Evolutionary conservation across 2,113 vertebrate species (phyloP), one percentile per base, ranked within the genome.

Genomic region (Recurvirostra avosetta): DNA sequence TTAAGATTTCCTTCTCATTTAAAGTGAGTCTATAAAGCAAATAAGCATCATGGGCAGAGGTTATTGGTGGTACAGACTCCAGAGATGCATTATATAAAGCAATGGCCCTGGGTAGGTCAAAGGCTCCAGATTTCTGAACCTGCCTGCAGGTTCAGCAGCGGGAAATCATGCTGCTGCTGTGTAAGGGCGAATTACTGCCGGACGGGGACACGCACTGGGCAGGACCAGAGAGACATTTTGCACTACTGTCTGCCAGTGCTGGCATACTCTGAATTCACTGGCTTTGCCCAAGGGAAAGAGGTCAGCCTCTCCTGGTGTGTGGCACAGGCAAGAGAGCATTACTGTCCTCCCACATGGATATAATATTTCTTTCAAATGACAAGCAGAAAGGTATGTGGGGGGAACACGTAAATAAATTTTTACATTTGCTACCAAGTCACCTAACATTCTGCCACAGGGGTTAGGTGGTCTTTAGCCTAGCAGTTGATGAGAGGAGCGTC

Each of bases 191-290:
- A 52, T 83, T 78, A 23, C 36, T 43, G 22, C 20, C 73, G 25
- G 14, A 27, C 80, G 16, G 10, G 23, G 26, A 45, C 40, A 45
- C 1, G 1, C 0, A 0, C 8, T 7, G 3, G 13, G 10, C 20
- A 47, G n/a, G 45, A 86, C 17, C n/a, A 40, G 36, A 59, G 30
- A 61, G 9, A 29, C 4, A 17, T 49, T 11, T 53, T 56, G 26
- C 55, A 85, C 36, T 47, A 32, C 50, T 49, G 12, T 38, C 23
- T 32, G 32, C 20, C 40, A 61, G 9, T 0, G 0, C 8, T 2
- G 1, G 14, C 5, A 27, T 47, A 66, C 29, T 62, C 43, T 22
- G 25, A 63, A 32, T 52, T 74, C 14, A 55, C 19, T 43, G n/a
- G 34, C 18, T 68, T 67, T 78, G 66, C 50, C 25, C 4, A 43